Conservation (phyloP, 1,140 invertebrate genomes). For the Trachelipus rathkii region DNA sequence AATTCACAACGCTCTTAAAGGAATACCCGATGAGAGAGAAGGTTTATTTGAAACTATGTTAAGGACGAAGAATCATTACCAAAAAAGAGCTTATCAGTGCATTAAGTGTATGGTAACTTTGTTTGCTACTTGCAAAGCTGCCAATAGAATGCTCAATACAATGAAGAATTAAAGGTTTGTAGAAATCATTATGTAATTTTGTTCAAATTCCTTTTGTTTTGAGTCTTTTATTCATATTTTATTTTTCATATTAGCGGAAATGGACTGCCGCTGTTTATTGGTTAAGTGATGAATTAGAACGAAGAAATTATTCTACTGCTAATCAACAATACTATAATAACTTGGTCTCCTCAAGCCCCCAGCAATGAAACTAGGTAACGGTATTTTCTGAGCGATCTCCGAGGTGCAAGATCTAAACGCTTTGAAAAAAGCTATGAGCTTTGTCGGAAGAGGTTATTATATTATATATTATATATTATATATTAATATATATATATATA, state of each 20-base stretch:
- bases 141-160: slow-evolving; percentile 45
- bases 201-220: no score
- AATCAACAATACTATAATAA: slow-evolving; percentile 66
- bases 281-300: slow-evolving; percentile 90
- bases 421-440: slow-evolving; percentile 77
- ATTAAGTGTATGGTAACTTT: slow-evolving; percentile 90
- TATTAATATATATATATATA: no score
- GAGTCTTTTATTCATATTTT: neutral
- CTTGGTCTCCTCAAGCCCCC: slow-evolving; percentile 89
- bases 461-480: no score
- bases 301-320: slow-evolving; percentile 48
- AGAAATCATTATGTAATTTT: no score
- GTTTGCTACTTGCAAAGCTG: slow-evolving; percentile 72
- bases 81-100: slow-evolving; percentile 93
- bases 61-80: slow-evolving; percentile 87
- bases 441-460: slow-evolving; percentile 73
- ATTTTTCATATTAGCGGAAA: slow-evolving; percentile 54
- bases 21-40: slow-evolving; percentile 84
- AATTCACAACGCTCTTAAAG: slow-evolving; percentile 85
- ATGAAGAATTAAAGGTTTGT: slow-evolving; percentile 40
- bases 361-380: slow-evolving; percentile 93
- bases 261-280: slow-evolving; percentile 86
- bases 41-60: slow-evolving; percentile 89
- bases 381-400: slow-evolving; percentile 88
- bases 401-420: slow-evolving; percentile 83